These are phyloP conservation scores for Lepus europaeus DNA, from an alignment of 2,113 vertebrate species.

Conservation along the genomic window DNA sequence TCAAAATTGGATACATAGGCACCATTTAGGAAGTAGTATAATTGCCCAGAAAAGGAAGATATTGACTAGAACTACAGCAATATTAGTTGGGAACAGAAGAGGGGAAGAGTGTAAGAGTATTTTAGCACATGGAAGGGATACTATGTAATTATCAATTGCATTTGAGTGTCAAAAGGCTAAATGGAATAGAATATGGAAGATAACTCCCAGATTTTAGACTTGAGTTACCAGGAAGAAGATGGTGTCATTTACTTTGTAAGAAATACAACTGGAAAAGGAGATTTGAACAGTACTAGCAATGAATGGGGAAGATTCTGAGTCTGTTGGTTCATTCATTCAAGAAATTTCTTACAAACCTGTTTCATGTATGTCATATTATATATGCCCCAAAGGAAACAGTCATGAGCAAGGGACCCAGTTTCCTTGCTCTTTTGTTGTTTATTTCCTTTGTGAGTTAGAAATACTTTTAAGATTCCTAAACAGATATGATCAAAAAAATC, in stretches of 20 bases:
- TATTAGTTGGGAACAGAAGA: not conserved
- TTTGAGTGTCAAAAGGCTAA: not conserved
- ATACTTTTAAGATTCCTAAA: not conserved
- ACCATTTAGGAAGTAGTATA: not conserved
- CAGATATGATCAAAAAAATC: slow-evolving; percentile 7
- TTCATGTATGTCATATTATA: not conserved
- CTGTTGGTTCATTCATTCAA: not conserved
- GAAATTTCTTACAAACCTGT: slow-evolving; percentile 28
- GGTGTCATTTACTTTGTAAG: not conserved
- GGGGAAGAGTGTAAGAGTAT: fast-evolving
- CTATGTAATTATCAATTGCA: too few relatives aligned
- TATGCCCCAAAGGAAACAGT: not conserved
- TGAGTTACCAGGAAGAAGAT: not conserved
- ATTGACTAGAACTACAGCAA: not conserved
- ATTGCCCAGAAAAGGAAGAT: not conserved
- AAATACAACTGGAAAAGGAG: not conserved
- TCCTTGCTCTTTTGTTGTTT: not conserved
- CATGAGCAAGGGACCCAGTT: not conserved
- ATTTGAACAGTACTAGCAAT: not conserved
- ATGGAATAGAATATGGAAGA: not conserved
- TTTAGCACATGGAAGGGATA: not conserved
- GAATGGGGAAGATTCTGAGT: not conserved
- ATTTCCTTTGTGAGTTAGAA: not conserved
- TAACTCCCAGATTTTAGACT: not conserved
- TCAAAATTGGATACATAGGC: not conserved